A percentile compares a stretch with the other conserved stretches of the same genome.
phyloP scores from a whole-genome alignment of 2,797 vertebrate species.

The Tinamus major region DNA sequence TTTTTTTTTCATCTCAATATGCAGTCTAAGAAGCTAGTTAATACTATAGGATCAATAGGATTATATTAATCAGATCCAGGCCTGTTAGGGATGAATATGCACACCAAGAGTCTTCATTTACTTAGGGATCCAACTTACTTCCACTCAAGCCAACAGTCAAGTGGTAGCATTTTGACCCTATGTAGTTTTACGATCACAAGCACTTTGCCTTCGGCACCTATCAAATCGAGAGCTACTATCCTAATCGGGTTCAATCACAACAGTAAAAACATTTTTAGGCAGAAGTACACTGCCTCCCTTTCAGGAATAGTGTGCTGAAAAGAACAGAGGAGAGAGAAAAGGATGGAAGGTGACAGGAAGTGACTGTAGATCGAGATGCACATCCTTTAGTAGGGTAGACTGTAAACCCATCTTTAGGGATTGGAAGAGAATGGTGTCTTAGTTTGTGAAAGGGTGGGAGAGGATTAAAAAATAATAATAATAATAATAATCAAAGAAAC shows the following conservation, averaged over 20 bases:
- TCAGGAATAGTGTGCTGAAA: neutral
- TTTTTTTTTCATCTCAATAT: fast-evolving
- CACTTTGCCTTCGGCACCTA: neutral
- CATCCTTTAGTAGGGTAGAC: neutral
- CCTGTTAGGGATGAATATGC: neutral
- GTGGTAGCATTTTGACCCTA: neutral
- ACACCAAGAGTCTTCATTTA: neutral
- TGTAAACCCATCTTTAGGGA: neutral
- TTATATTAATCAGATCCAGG: neutral
- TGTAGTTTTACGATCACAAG: neutral
- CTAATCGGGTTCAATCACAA: neutral
- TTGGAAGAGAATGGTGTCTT: neutral
- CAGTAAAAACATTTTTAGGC: neutral
- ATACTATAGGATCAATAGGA: neutral
- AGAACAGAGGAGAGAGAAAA: neutral
- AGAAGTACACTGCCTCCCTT: neutral
- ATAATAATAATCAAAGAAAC: neutral
- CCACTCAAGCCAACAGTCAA: neutral
- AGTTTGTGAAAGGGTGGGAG: neutral
- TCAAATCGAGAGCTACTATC: neutral
- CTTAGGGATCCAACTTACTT: neutral
- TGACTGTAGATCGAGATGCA: fast-evolving
- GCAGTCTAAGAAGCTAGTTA: neutral
- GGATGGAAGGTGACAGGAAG: neutral
- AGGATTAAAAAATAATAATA: neutral